Base-by-base conservation (phyloP, 1,140 invertebrate species). In the Pachyrhynchus sulphureomaculatus region DNA sequence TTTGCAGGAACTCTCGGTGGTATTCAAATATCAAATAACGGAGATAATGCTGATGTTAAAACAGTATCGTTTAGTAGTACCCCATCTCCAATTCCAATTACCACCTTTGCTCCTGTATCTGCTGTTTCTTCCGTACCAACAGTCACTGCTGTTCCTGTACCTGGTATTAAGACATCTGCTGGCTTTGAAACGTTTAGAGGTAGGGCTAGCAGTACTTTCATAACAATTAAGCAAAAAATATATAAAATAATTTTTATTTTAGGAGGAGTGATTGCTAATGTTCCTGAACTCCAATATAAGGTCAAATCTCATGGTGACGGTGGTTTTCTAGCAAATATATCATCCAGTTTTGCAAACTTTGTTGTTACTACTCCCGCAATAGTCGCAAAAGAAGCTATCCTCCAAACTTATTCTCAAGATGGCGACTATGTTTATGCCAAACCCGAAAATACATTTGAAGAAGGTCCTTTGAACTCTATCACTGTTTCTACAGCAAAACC, bases 391-490 rank as follows among this genome's bases (percentile, higher is more conserved):
- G 5, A 34, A 10, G 33, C 1, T 37, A 15, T 59, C n/a, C 4
- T 8, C 10, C 55, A 34, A 49, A 37, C 21, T 13, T 36, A 47
- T 39, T 49, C 55, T 9, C 23, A 37, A 15, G 18, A 70, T 44
- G 68, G 67, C n/a, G 77, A 77, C 15, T 79, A 80, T 49, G 68
- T 70, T 23, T 78, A 79, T 45, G 65, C 72, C 1, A 77, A 76
- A 66, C 79, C 79, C n/a, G 70, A 53, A 36, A 68, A 76, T 17
- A 68, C 70, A 33, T 79, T 79, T 58, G 73, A 79, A 70, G 76
- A 76, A 41, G 69, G 70, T 20, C 48, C 75, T 12, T 12, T 58
- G 6, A 51, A 62, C 17, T 44, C 23, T 21, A 23, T 53, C 17
- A 20, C 9, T 8, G 41, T 47, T 10, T 32, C 49, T 15, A 62